phyloP scores from a whole-genome alignment of 2,797 vertebrate species.

The Ptychadena robeensis region DNA sequence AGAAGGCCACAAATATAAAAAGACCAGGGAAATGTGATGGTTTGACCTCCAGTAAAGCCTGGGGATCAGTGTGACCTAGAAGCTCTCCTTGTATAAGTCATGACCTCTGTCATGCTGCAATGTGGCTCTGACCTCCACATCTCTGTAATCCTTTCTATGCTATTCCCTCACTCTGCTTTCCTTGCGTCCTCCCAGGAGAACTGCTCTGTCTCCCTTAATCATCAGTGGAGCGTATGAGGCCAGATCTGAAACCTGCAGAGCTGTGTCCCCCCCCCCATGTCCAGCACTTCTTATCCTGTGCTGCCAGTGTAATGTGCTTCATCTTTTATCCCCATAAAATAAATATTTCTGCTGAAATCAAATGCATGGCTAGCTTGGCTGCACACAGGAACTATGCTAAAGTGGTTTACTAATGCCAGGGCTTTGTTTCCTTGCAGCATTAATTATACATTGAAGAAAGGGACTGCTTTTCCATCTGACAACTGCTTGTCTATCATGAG shows the following conservation, averaged over 20 bases:
- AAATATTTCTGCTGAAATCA: slow-evolving; percentile 16
- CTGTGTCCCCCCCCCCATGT: slow-evolving; percentile 15
- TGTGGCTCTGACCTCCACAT: slow-evolving; percentile 16
- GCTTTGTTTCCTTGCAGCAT: slow-evolving; percentile 22
- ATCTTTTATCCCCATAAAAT: slow-evolving; percentile 32
- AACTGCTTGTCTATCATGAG: slow-evolving; percentile 2
- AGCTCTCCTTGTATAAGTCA: neutral
- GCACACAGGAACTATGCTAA: slow-evolving; percentile 8
- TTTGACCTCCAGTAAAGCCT: neutral
- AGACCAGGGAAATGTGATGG: neutral
- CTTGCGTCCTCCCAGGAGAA: slow-evolving; percentile 41
- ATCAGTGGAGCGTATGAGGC: slow-evolving; percentile 37
- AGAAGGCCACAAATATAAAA: neutral
- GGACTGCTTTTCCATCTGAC: slow-evolving; percentile 1
- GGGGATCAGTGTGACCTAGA: neutral
- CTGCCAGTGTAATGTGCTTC: slow-evolving; percentile 18
- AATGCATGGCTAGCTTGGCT: neutral
- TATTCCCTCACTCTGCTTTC: slow-evolving; percentile 26
- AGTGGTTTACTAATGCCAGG: neutral
- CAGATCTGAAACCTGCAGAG: neutral
- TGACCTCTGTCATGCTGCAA: slow-evolving; percentile 19
- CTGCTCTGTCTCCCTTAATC: slow-evolving; percentile 44
- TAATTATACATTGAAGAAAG: slow-evolving; percentile 42
- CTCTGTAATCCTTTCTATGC: neutral
- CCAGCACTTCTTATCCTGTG: neutral